Percentiles rank a stretch among this genome's conserved stretches.
Evolutionary conservation across 2,888 invertebrate species (phyloP).

Genomic region (Sialis fuliginosa): DNA sequence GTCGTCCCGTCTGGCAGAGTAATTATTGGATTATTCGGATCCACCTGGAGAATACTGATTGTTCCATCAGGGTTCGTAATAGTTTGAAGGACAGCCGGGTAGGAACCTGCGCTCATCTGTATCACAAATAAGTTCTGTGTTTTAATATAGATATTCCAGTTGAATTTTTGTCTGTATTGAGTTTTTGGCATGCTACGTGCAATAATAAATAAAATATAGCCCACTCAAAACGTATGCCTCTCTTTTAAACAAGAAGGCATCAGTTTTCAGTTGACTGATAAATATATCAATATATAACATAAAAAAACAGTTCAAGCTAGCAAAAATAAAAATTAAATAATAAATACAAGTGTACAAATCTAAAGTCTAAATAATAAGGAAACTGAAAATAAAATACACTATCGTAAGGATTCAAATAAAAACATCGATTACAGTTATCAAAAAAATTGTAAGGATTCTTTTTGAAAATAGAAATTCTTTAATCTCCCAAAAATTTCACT

Average conservation of each 20-base stretch:
- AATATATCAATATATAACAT: slow-evolving; percentile 3
- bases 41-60: slow-evolving; percentile 88
- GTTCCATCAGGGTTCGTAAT: slow-evolving; percentile 94
- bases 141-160: not conserved
- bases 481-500: too few relatives aligned
- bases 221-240: not conserved
- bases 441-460: not conserved
- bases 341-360: not conserved
- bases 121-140: not conserved
- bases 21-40: slow-evolving; percentile 85
- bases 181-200: not conserved
- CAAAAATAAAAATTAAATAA: not conserved
- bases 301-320: slow-evolving; percentile 6
- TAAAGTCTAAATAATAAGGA: not conserved
- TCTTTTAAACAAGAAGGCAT: not conserved
- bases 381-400: not conserved
- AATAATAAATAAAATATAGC: not conserved
- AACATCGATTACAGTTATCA: not conserved
- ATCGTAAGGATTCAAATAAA: not conserved
- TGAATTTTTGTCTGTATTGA: not conserved
- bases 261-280: not conserved
- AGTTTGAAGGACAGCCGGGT: slow-evolving; percentile 79
- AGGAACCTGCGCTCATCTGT: slow-evolving; percentile 3
- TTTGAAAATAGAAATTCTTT: too few relatives aligned
- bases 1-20: slow-evolving; percentile 91